Percentiles rank a stretch among this genome's conserved stretches.
Conservation (phyloP, 2,888 invertebrate species). For the Falcaria lacertinaria region DNA sequence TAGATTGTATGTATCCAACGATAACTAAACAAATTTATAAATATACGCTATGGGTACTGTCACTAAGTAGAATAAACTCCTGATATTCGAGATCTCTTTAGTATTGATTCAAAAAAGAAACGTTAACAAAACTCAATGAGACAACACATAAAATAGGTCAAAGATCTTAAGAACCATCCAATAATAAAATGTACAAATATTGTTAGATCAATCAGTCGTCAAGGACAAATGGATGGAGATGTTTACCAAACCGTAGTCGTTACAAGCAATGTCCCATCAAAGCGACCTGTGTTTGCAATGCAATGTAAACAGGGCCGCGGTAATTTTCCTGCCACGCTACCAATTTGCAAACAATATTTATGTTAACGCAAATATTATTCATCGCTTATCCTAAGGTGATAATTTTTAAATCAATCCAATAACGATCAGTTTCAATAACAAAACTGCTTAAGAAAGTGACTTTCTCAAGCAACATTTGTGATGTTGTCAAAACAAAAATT, state of each 20-base stretch:
- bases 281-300: conserved; percentile 19
- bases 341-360: conserved; percentile 8
- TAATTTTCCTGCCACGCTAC: conserved; percentile 21
- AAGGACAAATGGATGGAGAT: neutral
- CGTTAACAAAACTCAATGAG: no score
- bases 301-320: conserved; percentile 24
- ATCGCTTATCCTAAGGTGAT: neutral
- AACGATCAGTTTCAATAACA: neutral
- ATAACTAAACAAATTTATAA: no score
- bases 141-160: neutral
- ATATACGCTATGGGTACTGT: no score
- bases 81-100: no score
- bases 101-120: no score
- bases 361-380: conserved; percentile 4
- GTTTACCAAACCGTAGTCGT: conserved; percentile 11
- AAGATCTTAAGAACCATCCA: neutral
- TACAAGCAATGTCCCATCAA: conserved; percentile 12
- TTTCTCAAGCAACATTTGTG: neutral
- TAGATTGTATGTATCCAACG: no score
- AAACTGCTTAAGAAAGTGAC: neutral
- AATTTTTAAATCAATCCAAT: neutral
- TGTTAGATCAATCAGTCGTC: neutral
- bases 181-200: neutral
- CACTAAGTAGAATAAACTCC: no score
- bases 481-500: neutral